phyloP scores from a whole-genome alignment of 2,797 vertebrate species.

The Nannoperca australis region DNA sequence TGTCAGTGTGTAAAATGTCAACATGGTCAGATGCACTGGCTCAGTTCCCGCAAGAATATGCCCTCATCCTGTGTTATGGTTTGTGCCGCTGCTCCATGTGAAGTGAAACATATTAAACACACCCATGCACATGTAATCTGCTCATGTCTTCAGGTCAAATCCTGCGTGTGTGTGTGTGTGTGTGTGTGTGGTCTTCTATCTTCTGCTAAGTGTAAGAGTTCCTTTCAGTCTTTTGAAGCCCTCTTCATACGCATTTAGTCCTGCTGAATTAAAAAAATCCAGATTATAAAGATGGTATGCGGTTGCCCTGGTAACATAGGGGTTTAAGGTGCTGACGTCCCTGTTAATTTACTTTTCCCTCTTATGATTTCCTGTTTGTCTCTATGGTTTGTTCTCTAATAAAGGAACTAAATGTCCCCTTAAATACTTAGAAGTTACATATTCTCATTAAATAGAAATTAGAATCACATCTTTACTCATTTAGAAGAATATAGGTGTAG shows the following conservation, averaged over 20 bases:
- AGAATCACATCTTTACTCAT: neutral
- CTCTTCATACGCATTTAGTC: constrained; percentile 4
- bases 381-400: neutral
- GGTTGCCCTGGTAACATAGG: neutral
- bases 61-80: constrained; percentile 70
- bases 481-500: neutral
- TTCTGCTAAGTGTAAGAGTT: constrained; percentile 37
- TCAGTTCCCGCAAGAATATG: constrained; percentile 72
- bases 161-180: constrained; percentile 24
- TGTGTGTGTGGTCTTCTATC: constrained; percentile 29
- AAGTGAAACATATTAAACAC: constrained; percentile 78
- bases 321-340: neutral
- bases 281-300: constrained; percentile 19
- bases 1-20: constrained; percentile 81
- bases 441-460: neutral
- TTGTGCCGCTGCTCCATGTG: constrained; percentile 62
- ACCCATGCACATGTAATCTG: constrained; percentile 79
- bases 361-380: neutral
- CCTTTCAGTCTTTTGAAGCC: constrained; percentile 13
- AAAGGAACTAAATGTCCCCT: neutral
- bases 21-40: constrained; percentile 77
- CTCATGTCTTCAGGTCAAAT: constrained; percentile 68
- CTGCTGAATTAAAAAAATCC: neutral
- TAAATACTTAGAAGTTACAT: neutral
- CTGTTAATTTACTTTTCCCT: neutral